Base-by-base conservation (phyloP, 2,888 invertebrate species). In the Drosophila glabriapex region DNA sequence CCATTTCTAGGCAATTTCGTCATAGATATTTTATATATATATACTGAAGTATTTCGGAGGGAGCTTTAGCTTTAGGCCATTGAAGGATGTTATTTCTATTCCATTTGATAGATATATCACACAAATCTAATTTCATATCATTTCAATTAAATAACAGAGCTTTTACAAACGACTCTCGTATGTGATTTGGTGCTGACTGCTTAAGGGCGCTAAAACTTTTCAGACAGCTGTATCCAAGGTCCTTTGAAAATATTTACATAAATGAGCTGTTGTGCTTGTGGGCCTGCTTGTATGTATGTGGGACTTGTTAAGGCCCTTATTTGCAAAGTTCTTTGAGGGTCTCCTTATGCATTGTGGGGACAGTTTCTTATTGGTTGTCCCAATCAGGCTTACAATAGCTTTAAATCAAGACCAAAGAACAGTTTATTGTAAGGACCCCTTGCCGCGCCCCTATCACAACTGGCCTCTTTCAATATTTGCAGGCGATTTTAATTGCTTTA, bases 401-500 rank as follows among this genome's bases (percentile, higher is more conserved):
- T 61, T 55, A 71, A 75, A 67, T 74, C 61, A 67, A 28, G 50
- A 46, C 53, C 67, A 55, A 46, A 39, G 16, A 9, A 25, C 53
- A 22, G 60, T 37, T 49, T 65, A 31, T 41, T 58, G 16, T 31
- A 41, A n/a, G 9, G 19, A 12, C 19, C 41, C 31, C n/a, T 10
- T 39, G 10, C 25, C 31, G 12, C 10, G 16, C 28, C 16, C 29
- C 12, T 25, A 25, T 28, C 25, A 50, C 49, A 35, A 10, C 10
- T n/a, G 54, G 56, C 46, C 59, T 66, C 46, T 72, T 76, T 79
- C 59, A 85, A 83, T 77, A 78, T 82, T 82, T 83, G 68, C 29
- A 55, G 56, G 67, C 69, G 41, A 64, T 75, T 86, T 80, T 89
- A 89, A 89, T 89, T 85, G 84, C 72, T 75, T 78, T 52, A 70